Evolutionary conservation across 2,888 invertebrate species (phyloP).

Genomic region (Stenolophus ochropezus): DNA sequence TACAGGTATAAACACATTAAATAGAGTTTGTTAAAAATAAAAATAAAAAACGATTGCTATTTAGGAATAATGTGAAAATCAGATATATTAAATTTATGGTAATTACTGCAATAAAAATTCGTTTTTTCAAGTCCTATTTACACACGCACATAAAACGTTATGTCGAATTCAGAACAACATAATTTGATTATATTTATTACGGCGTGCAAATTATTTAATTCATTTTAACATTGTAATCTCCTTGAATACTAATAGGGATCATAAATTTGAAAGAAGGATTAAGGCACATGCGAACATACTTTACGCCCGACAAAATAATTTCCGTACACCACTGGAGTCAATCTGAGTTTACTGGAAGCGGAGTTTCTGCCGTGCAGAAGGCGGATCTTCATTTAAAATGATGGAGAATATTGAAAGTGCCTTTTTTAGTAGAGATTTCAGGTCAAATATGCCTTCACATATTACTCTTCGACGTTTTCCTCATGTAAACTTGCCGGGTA

Average conservation of each 20-base stretch:
- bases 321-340: constrained; percentile 1
- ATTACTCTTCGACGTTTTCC: neutral
- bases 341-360: neutral
- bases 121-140: constrained; percentile 16
- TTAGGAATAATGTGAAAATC: neutral
- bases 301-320: neutral
- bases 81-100: constrained; percentile 13
- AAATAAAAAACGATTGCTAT: neutral
- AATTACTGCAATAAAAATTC: constrained; percentile 6
- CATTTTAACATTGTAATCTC: constrained; percentile 30
- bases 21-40: neutral
- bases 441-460: neutral
- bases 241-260: constrained; percentile 1
- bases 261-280: constrained; percentile 21
- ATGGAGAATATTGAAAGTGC: constrained; percentile 16
- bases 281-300: neutral
- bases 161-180: constrained; percentile 30
- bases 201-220: constrained; percentile 31
- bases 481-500: neutral
- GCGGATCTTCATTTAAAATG: constrained; percentile 9
- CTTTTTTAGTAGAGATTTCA: constrained; percentile 9
- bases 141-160: constrained; percentile 24
- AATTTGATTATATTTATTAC: constrained; percentile 37
- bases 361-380: neutral
- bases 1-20: too few relatives aligned